Conservation (phyloP, 2,113 vertebrate species). For the Gallinago media region DNA sequence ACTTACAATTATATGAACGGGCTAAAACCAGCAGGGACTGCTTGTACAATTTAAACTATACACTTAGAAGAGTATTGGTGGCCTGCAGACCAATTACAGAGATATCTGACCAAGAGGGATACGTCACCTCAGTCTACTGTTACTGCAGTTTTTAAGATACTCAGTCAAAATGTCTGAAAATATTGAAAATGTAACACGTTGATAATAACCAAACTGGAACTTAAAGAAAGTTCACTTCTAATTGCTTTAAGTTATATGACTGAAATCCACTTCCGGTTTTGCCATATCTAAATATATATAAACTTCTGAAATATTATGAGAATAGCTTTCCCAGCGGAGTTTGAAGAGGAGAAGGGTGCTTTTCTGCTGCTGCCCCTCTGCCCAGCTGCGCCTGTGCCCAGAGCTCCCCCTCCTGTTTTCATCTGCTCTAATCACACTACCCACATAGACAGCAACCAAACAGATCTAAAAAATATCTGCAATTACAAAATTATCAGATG, state of each 20-base stretch:
- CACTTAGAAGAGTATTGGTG: background rate
- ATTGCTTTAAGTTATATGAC: background rate
- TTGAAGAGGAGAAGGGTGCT: background rate
- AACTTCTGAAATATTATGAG: background rate
- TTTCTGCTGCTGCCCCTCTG: background rate
- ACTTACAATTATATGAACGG: background rate
- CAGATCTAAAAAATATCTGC: background rate
- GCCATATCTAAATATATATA: no score
- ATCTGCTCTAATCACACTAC: accelerated
- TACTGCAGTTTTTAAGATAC: background rate
- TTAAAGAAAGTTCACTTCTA: background rate
- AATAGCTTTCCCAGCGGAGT: background rate
- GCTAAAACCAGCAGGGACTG: background rate
- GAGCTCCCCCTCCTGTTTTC: conserved; percentile 25
- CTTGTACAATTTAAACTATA: background rate
- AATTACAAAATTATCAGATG: background rate
- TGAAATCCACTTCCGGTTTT: background rate
- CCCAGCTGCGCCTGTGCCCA: background rate
- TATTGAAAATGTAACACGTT: background rate
- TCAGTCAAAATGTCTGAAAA: background rate
- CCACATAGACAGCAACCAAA: accelerated
- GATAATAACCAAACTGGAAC: background rate
- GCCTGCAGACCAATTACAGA: background rate
- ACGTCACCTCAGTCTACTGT: background rate
- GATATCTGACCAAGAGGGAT: background rate